These are phyloP conservation scores for Vultur gryphus DNA, from an alignment of 2,797 vertebrate species.

Conservation along the genomic window DNA sequence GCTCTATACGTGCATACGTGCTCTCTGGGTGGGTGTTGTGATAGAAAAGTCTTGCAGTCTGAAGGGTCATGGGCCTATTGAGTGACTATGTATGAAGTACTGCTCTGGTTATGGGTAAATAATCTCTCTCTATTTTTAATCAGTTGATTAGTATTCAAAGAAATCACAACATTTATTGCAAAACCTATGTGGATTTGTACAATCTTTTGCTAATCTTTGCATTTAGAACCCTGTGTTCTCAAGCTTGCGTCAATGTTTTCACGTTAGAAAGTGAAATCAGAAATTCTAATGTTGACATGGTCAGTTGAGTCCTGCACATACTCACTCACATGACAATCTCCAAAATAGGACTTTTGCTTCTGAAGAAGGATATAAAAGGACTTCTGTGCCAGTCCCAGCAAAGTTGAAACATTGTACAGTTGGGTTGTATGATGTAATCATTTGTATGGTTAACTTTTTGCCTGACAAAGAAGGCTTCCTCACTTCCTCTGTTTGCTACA, in stretches of 20 bases:
- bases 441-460: background rate
- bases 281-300: background rate
- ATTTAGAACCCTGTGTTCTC: background rate
- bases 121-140: background rate
- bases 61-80: background rate
- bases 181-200: background rate
- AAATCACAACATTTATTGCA: background rate
- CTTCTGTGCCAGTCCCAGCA: background rate
- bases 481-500: constrained; percentile 50
- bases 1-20: accelerated
- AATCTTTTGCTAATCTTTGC: background rate
- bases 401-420: background rate
- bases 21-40: background rate
- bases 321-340: background rate
- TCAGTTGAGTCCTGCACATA: background rate
- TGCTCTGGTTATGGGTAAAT: background rate
- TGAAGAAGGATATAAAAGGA: background rate
- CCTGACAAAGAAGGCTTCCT: background rate
- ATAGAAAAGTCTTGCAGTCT: background rate
- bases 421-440: background rate
- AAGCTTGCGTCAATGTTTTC: background rate
- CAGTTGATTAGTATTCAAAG: background rate
- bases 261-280: background rate
- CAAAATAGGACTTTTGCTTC: background rate
- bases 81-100: background rate